Conservation (phyloP, 2,888 invertebrate species). For the Matsumyia berberina region DNA sequence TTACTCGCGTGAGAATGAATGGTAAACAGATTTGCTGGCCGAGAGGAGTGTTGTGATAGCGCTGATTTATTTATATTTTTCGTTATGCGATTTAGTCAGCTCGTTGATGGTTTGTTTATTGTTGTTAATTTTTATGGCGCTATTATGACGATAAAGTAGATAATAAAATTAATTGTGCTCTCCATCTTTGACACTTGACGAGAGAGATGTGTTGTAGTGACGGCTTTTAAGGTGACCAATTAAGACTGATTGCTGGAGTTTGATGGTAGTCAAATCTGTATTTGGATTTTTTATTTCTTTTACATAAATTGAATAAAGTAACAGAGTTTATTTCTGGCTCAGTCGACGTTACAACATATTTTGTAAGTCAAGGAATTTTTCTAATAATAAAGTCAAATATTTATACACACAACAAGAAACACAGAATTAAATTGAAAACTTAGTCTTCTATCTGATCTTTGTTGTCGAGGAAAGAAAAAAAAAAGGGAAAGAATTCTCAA, state of each 20-base stretch:
- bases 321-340: too few relatives aligned
- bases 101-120: neutral
- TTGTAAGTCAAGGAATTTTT: too few relatives aligned
- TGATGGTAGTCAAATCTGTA: neutral
- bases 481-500: neutral
- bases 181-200: neutral
- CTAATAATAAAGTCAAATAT: too few relatives aligned
- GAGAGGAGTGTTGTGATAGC: neutral
- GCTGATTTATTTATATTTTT: slow-evolving; percentile 1
- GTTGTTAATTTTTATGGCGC: slow-evolving; percentile 3
- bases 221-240: slow-evolving; percentile 9
- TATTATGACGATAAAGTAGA: slow-evolving; percentile 17
- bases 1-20: slow-evolving; percentile 18
- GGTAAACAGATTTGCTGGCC: slow-evolving; percentile 7
- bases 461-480: neutral
- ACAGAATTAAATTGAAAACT: too few relatives aligned
- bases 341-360: too few relatives aligned
- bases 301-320: neutral
- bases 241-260: neutral
- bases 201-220: slow-evolving; percentile 2
- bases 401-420: too few relatives aligned
- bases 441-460: too few relatives aligned
- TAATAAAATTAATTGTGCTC: slow-evolving; percentile 8
- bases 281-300: neutral
- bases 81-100: neutral